Percentiles rank a stretch among this genome's conserved stretches.
Conservation (phyloP, 1,140 invertebrate species). For the Harpegnathos saltator region DNA sequence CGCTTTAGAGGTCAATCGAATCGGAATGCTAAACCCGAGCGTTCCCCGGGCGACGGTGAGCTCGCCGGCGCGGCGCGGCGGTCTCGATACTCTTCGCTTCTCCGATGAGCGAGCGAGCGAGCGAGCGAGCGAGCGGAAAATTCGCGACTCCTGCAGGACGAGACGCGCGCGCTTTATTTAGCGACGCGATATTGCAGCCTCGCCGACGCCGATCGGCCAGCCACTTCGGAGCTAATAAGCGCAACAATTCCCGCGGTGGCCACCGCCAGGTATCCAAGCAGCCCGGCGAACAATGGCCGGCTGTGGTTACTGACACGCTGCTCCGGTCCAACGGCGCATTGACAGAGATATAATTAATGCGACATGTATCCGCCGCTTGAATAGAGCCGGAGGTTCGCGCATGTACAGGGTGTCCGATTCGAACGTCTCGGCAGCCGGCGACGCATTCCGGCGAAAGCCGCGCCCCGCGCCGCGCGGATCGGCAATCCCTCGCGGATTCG, state of each 20-base stretch:
- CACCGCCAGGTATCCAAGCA: conserved; percentile 72
- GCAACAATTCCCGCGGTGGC: conserved; percentile 79
- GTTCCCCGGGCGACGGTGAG: background rate
- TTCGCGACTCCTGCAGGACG: no score
- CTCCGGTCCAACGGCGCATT: conserved; percentile 73
- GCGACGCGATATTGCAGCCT: conserved; percentile 21
- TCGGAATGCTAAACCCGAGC: background rate
- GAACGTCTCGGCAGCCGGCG: no score
- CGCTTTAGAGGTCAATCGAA: background rate
- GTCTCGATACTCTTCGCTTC: no score
- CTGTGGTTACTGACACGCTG: conserved; percentile 81
- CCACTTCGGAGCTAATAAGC: conserved; percentile 82
- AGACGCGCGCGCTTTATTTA: conserved; percentile 29
- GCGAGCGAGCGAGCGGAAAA: no score
- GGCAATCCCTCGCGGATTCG: no score
- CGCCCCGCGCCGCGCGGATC: no score
- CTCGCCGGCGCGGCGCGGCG: no score
- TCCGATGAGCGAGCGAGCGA: no score
- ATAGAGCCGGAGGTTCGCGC: conserved; percentile 71
- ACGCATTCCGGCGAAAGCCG: no score
- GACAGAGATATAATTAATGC: conserved; percentile 80
- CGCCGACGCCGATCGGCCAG: conserved; percentile 25
- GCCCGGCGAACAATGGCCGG: conserved; percentile 79
- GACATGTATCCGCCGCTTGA: conserved; percentile 76
- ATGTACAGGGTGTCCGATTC: conserved; percentile 44